Conservation (phyloP, 2,888 invertebrate genomes). For the Plutella xylostella region DNA sequence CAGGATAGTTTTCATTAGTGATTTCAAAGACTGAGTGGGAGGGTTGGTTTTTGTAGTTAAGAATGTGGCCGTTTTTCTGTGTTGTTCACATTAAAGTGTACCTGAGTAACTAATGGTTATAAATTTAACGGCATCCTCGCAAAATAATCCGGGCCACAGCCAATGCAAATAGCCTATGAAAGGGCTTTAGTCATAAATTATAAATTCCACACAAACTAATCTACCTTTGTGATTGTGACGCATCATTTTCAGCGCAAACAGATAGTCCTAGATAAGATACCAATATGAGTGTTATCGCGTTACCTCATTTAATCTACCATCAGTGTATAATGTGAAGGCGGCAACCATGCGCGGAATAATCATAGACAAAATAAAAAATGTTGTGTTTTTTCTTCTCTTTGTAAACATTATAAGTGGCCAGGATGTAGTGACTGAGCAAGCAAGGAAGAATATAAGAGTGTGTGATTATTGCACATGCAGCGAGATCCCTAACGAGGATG, state of each 20-base stretch:
- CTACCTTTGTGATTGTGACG: no score
- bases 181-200: no score
- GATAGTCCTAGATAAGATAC: constrained; percentile 1
- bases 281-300: background rate
- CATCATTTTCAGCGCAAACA: constrained; percentile 7
- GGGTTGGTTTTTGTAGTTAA: no score
- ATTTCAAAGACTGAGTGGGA: no score
- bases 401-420: constrained; percentile 29
- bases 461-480: constrained; percentile 59
- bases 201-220: no score
- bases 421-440: constrained; percentile 28
- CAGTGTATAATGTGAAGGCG: background rate
- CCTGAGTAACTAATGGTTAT: no score
- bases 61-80: no score
- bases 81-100: no score
- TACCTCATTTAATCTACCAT: background rate
- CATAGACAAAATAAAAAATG: background rate
- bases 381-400: constrained; percentile 35
- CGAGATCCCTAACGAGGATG: constrained; percentile 53
- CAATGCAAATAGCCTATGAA: no score
- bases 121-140: no score
- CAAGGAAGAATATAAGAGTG: constrained; percentile 35
- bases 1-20: no score
- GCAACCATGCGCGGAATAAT: background rate
- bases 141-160: no score